Percentiles rank a stretch among this genome's conserved stretches.
These are phyloP conservation scores for Rhopalosiphum maidis DNA, from an alignment of 1,140 invertebrate species.

Conservation along the genomic window DNA sequence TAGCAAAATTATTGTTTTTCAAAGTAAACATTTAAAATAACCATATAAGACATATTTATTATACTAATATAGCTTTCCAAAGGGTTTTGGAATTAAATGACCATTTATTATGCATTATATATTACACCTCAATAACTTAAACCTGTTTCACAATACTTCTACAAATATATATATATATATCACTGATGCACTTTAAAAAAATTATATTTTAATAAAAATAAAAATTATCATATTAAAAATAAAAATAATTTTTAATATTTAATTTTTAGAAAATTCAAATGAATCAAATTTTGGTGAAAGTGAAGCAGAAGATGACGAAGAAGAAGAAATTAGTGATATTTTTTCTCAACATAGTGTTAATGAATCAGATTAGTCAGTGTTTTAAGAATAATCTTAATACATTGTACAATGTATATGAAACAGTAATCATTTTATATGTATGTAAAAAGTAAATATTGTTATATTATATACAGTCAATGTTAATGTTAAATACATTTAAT, in stretches of 20 bases:
- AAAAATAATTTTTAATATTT: not conserved
- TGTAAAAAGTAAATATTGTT: not conserved
- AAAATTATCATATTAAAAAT: not conserved
- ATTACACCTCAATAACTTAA: too few relatives aligned
- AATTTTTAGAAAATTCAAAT: constrained; percentile 51
- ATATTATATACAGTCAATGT: not conserved
- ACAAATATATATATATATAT: too few relatives aligned
- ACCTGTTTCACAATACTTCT: too few relatives aligned
- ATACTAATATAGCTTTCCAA: too few relatives aligned
- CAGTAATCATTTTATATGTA: not conserved
- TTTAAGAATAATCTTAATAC: not conserved
- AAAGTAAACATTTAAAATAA: too few relatives aligned
- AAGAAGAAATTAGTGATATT: constrained; percentile 54
- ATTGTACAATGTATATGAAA: not conserved
- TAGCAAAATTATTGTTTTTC: too few relatives aligned
- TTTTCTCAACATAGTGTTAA: constrained; percentile 52
- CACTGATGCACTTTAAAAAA: too few relatives aligned
- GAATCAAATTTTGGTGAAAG: constrained; percentile 55
- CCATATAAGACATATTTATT: too few relatives aligned
- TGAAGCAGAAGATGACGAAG: constrained; percentile 33
- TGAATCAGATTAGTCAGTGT: constrained; percentile 40
- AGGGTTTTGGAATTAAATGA: too few relatives aligned
- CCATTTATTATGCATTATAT: too few relatives aligned
- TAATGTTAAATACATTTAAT: not conserved
- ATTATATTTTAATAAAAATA: too few relatives aligned